A percentile compares a stretch with the other conserved stretches of the same genome.
Evolutionary conservation across 2,888 invertebrate species (phyloP).

Genomic region (Eupithecia tripunctaria): DNA sequence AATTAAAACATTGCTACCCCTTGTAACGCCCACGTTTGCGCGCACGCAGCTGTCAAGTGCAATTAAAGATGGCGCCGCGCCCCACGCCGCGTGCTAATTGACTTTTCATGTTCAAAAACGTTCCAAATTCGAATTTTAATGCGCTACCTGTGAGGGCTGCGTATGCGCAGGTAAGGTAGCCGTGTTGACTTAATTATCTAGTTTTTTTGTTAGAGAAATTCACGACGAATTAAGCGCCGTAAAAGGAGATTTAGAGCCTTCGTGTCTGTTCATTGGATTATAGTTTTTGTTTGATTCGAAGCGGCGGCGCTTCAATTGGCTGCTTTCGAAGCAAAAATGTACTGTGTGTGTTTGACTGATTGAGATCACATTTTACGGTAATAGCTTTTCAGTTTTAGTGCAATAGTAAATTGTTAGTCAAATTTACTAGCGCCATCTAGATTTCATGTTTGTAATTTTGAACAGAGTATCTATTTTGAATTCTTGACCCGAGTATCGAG

Average conservation of each 20-base stretch:
- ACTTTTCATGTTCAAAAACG: slow-evolving; percentile 78
- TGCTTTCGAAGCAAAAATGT: not conserved
- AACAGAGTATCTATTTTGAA: not conserved
- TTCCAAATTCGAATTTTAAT: slow-evolving; percentile 58
- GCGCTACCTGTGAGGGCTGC: slow-evolving; percentile 60
- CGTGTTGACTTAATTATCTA: slow-evolving; percentile 55
- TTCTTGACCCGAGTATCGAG: not conserved
- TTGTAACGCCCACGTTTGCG: slow-evolving; percentile 61
- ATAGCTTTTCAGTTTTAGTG: not conserved
- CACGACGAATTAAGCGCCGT: slow-evolving; percentile 36
- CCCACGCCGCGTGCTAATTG: slow-evolving; percentile 76
- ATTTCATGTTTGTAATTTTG: not conserved
- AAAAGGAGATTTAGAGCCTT: slow-evolving; percentile 27
- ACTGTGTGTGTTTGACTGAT: not conserved
- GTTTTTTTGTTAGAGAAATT: slow-evolving; percentile 46
- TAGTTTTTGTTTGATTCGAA: slow-evolving; percentile 12
- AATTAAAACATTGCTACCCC: slow-evolving; percentile 56
- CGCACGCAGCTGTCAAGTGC: slow-evolving; percentile 71
- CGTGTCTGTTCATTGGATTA: slow-evolving; percentile 5
- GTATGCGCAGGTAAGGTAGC: slow-evolving; percentile 44
- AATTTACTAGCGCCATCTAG: not conserved
- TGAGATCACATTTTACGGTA: not conserved
- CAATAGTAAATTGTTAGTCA: not conserved
- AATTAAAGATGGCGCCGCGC: slow-evolving; percentile 77
- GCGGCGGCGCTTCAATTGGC: slow-evolving; percentile 3